These are phyloP conservation scores for Tipula vernalis DNA, from an alignment of 2,888 invertebrate genomes.

Conservation along the genomic window DNA sequence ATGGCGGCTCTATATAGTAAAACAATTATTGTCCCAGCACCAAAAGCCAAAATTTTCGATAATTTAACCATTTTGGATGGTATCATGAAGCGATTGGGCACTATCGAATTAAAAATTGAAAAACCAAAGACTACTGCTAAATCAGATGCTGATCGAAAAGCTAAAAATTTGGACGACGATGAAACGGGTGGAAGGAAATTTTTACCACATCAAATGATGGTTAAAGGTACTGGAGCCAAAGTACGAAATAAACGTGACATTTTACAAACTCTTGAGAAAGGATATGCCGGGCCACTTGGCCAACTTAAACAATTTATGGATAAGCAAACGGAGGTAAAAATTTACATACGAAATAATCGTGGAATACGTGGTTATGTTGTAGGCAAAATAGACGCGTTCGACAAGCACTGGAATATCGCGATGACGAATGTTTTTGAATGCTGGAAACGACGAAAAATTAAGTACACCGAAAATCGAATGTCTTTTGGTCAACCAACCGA, in stretches of 20 bases:
- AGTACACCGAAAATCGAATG: slow-evolving; percentile 26
- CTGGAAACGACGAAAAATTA: slow-evolving; percentile 50
- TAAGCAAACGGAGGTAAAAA: slow-evolving; percentile 20
- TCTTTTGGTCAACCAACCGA: slow-evolving; percentile 25
- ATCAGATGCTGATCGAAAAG: slow-evolving; percentile 8
- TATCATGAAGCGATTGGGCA: slow-evolving; percentile 29
- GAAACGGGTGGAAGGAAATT: slow-evolving; percentile 28
- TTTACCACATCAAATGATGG: slow-evolving; percentile 38
- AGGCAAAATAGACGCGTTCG: slow-evolving; percentile 74
- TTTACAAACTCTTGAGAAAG: slow-evolving; percentile 40
- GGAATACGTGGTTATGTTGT: slow-evolving; percentile 64
- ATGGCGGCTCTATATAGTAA: slow-evolving; percentile 52
- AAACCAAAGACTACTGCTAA: neutral
- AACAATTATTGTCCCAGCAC: slow-evolving; percentile 41
- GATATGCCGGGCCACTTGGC: slow-evolving; percentile 45
- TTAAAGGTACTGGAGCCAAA: slow-evolving; percentile 20
- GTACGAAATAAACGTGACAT: slow-evolving; percentile 34
- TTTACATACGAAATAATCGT: slow-evolving; percentile 58
- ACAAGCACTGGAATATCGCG: slow-evolving; percentile 88
- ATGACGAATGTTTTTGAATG: slow-evolving; percentile 70
- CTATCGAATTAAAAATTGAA: slow-evolving; percentile 6
- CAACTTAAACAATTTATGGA: slow-evolving; percentile 42
- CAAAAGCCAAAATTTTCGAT: slow-evolving; percentile 50
- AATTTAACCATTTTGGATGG: slow-evolving; percentile 52
- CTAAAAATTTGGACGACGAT: slow-evolving; percentile 12